Evolutionary conservation across 2,797 vertebrate species (phyloP).

Genomic region (Tinamus major): DNA sequence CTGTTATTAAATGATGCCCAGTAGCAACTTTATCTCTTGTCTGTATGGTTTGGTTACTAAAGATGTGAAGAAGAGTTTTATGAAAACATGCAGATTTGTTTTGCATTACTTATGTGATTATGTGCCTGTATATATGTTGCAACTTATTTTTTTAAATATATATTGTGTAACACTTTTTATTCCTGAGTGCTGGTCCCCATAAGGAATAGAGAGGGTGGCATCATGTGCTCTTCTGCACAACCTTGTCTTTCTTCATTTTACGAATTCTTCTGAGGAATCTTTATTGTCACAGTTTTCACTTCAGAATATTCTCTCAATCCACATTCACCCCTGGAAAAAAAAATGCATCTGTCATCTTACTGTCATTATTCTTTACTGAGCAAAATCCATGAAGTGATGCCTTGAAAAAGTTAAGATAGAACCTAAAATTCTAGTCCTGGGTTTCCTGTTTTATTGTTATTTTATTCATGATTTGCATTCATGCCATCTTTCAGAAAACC

Average conservation of each 20-base stretch:
- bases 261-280: conserved; percentile 95
- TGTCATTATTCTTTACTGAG: accelerated
- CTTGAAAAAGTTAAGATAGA: not conserved
- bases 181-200: conserved; percentile 79
- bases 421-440: not conserved
- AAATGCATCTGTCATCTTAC: not conserved
- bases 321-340: conserved; percentile 89
- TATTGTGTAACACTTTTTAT: conserved; percentile 65
- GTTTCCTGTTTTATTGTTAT: not conserved
- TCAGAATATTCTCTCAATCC: conserved; percentile 97
- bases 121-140: conserved; percentile 50
- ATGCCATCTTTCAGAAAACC: not conserved
- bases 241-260: conserved; percentile 77
- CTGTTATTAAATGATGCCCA: conserved; percentile 9
- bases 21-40: conserved; percentile 43
- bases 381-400: not conserved
- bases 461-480: not conserved
- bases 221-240: conserved; percentile 34
- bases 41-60: conserved; percentile 23
- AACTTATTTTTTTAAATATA: conserved; percentile 72
- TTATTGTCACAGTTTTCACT: conserved; percentile 98
- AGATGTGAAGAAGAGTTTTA: conserved; percentile 28
- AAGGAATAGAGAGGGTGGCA: conserved; percentile 65
- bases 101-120: conserved; percentile 28
- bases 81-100: conserved; percentile 51